These are phyloP conservation scores for Rhabdophis nuchalis DNA, from an alignment of 2,797 vertebrate genomes.

Conservation along the genomic window DNA sequence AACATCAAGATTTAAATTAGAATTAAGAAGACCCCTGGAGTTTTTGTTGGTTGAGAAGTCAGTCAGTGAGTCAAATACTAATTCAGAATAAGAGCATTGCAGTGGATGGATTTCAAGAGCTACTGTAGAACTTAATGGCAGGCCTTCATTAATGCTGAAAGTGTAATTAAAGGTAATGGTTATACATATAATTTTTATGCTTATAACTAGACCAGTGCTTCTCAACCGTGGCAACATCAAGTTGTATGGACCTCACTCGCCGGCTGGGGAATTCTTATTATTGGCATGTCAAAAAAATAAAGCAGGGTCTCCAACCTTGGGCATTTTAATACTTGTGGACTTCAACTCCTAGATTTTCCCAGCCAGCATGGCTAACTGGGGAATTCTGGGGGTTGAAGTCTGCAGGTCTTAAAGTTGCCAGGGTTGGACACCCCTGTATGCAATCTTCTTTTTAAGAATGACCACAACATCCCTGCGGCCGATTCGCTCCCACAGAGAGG, in stretches of 20 bases:
- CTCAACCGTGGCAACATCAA: background rate
- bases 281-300: background rate
- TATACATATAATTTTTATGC: background rate
- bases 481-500: too few relatives aligned
- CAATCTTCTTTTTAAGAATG: background rate
- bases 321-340: background rate
- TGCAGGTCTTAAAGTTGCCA: background rate
- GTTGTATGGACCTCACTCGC: background rate
- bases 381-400: background rate
- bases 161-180: background rate
- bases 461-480: too few relatives aligned
- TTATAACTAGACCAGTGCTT: background rate
- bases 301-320: background rate
- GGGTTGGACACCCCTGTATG: background rate
- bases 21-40: background rate
- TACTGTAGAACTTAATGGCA: background rate
- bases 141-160: background rate
- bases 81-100: background rate
- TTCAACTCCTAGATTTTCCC: background rate
- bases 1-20: background rate
- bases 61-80: background rate
- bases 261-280: background rate
- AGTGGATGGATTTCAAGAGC: background rate
- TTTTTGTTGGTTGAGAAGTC: background rate
- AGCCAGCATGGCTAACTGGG: background rate